A percentile compares a stretch with the other conserved stretches of the same genome.
Evolutionary conservation across 2,113 vertebrate species (phyloP).

Genomic region (Falcunculus frontatus): DNA sequence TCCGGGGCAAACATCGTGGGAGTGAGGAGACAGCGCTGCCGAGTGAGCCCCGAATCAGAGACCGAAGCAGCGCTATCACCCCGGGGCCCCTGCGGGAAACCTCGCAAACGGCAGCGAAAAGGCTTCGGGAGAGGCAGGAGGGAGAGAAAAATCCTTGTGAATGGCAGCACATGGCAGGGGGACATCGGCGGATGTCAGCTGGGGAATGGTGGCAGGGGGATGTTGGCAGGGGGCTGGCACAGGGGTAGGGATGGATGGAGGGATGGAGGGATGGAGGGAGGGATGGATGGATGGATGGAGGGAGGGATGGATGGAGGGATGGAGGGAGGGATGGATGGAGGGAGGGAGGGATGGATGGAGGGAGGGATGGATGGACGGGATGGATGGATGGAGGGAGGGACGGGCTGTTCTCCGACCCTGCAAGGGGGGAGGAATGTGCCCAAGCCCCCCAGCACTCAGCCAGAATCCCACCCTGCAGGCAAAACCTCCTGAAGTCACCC

Average conservation of each 20-base stretch:
- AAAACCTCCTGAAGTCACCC: neutral
- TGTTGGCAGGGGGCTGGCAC: too few relatives aligned
- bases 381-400: neutral
- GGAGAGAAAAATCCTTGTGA: neutral
- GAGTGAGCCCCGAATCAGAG: neutral
- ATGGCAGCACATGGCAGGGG: neutral
- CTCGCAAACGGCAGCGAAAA: accelerated
- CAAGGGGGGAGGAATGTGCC: accelerated
- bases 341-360: neutral
- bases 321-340: neutral
- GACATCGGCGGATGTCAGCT: neutral
- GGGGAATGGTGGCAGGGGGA: neutral
- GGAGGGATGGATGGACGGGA: too few relatives aligned
- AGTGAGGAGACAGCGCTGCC: neutral
- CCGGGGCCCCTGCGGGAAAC: accelerated
- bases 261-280: neutral
- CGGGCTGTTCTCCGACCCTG: accelerated
- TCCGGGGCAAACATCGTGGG: accelerated
- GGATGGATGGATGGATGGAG: neutral
- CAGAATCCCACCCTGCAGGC: neutral
- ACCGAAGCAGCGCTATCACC: neutral
- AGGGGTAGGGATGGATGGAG: neutral
- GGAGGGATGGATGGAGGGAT: neutral
- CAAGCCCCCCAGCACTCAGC: neutral
- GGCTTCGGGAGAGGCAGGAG: neutral